Evolutionary conservation across 2,113 vertebrate genomes (phyloP).

Genomic region (Aegotheles bennettii): DNA sequence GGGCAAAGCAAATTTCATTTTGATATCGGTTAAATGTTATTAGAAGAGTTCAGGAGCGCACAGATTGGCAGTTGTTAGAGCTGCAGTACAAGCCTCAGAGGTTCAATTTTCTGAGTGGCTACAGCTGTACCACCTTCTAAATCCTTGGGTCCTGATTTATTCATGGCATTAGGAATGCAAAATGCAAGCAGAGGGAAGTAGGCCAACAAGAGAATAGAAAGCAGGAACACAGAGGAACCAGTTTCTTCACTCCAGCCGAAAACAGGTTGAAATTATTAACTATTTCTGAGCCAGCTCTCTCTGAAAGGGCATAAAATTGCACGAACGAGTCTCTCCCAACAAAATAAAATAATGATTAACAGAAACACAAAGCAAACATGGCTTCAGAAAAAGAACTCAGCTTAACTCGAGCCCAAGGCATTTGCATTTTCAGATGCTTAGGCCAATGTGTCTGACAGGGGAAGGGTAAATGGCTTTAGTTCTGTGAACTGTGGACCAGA

Average conservation of each 20-base stretch:
- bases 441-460: neutral
- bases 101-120: conserved; percentile 52
- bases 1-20: neutral
- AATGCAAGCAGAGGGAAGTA: conserved; percentile 64
- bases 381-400: neutral
- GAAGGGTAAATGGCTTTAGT: neutral
- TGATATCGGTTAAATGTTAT: neutral
- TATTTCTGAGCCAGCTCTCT: neutral
- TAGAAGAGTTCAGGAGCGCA: neutral
- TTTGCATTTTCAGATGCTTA: neutral
- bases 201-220: conserved; percentile 62
- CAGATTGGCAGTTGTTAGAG: neutral
- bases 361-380: neutral
- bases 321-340: neutral
- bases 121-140: conserved; percentile 65
- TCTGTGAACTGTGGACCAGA: neutral
- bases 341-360: neutral
- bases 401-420: neutral
- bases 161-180: conserved; percentile 68
- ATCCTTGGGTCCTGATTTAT: conserved; percentile 66
- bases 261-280: conserved; percentile 57
- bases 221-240: conserved; percentile 41
- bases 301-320: neutral
- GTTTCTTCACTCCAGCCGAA: conserved; percentile 46
- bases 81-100: conserved; percentile 1